phyloP scores from a whole-genome alignment of 2,797 vertebrate species.

The Nyctibius grandis region DNA sequence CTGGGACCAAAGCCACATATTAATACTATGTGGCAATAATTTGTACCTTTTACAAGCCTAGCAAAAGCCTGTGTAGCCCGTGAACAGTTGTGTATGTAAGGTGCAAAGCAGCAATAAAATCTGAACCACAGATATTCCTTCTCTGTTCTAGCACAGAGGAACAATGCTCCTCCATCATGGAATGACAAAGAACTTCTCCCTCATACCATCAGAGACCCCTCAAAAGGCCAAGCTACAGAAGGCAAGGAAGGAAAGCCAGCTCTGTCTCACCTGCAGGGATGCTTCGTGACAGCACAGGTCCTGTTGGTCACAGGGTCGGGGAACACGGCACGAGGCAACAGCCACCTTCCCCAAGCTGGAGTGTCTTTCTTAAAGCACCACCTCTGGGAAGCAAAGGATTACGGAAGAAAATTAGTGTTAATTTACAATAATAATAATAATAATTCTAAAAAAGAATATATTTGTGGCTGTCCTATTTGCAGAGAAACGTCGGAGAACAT shows the following conservation, averaged over 20 bases:
- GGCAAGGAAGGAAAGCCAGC: neutral
- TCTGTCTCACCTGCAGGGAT: neutral
- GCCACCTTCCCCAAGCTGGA: neutral
- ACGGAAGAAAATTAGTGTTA: neutral
- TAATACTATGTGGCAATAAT: too few relatives aligned
- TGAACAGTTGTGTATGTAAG: fast-evolving
- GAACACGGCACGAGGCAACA: neutral
- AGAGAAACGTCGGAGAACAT: neutral
- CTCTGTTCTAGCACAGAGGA: neutral
- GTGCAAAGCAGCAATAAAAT: neutral
- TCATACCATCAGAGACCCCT: neutral
- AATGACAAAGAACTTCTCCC: neutral
- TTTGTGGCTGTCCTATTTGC: neutral
- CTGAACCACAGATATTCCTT: neutral
- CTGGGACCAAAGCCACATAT: neutral
- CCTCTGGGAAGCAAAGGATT: neutral
- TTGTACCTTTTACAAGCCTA: neutral
- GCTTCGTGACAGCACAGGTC: neutral
- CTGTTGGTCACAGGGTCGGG: neutral
- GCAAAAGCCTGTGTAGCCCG: too few relatives aligned
- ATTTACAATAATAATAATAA: neutral
- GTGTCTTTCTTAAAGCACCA: neutral
- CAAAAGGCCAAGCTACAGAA: neutral
- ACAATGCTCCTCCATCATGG: neutral
- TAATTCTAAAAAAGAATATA: too few relatives aligned